phyloP scores from a whole-genome alignment of 2,888 invertebrate species.

The Dorcus parallelipipedus region DNA sequence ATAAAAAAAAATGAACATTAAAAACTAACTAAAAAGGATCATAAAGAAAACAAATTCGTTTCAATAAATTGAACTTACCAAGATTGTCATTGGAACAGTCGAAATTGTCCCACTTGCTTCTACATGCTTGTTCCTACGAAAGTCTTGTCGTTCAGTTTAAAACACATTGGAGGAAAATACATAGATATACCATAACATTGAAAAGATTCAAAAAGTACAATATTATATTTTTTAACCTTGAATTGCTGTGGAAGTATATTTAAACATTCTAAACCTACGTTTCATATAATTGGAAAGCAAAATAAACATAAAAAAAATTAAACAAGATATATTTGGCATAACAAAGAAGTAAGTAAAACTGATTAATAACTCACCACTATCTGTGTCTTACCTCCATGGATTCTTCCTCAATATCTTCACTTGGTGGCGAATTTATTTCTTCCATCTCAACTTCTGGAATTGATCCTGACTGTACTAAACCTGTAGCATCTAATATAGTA shows the following conservation, averaged over 20 bases:
- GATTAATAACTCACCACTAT: conserved; percentile 14
- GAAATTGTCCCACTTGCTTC: conserved; percentile 84
- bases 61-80: conserved; percentile 62
- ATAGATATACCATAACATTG: conserved; percentile 6
- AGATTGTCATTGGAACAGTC: conserved; percentile 77
- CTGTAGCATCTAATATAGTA: conserved; percentile 76
- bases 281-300: background rate
- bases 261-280: conserved; percentile 6
- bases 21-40: background rate
- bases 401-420: conserved; percentile 53
- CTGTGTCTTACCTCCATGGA: conserved; percentile 40
- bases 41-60: conserved; percentile 1
- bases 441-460: conserved; percentile 87
- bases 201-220: conserved; percentile 9
- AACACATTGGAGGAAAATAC: conserved; percentile 10
- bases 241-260: conserved; percentile 17
- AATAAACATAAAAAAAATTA: conserved; percentile 1
- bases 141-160: conserved; percentile 33
- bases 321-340: conserved; percentile 1
- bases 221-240: conserved; percentile 8
- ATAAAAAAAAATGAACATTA: background rate
- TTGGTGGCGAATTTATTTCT: conserved; percentile 38
- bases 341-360: background rate
- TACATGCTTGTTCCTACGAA: conserved; percentile 49
- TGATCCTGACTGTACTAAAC: conserved; percentile 77